Conservation (phyloP, 2,888 invertebrate species). For the Ecdyonurus torrentis region DNA sequence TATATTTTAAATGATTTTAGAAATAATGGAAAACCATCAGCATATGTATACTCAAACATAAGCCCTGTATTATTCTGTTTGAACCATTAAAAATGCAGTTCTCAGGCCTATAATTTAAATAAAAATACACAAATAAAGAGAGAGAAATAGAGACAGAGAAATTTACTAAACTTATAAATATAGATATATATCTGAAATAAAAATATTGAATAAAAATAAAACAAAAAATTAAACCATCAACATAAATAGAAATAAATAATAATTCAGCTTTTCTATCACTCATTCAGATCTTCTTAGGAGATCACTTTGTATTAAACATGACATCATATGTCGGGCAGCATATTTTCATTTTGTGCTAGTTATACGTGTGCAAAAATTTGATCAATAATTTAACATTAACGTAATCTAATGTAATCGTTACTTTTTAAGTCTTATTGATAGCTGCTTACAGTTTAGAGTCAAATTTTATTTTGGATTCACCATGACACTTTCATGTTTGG, state of each 20-base stretch:
- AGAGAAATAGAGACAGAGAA: no score
- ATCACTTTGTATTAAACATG: not conserved
- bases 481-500: conserved; percentile 13
- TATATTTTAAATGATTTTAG: no score
- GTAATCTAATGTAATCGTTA: not conserved
- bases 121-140: no score
- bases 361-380: not conserved
- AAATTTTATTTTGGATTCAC: conserved; percentile 13
- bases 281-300: not conserved
- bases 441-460: not conserved
- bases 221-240: not conserved
- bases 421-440: not conserved
- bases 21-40: no score
- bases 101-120: no score
- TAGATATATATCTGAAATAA: not conserved
- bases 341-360: not conserved
- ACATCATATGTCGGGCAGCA: not conserved
- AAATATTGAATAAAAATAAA: not conserved
- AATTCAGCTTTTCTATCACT: not conserved
- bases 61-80: no score
- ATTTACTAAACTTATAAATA: no score
- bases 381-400: no score
- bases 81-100: no score
- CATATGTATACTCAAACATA: no score
- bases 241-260: not conserved